Conservation (phyloP, 2,888 invertebrate species). For the Cephus pygmeus region DNA sequence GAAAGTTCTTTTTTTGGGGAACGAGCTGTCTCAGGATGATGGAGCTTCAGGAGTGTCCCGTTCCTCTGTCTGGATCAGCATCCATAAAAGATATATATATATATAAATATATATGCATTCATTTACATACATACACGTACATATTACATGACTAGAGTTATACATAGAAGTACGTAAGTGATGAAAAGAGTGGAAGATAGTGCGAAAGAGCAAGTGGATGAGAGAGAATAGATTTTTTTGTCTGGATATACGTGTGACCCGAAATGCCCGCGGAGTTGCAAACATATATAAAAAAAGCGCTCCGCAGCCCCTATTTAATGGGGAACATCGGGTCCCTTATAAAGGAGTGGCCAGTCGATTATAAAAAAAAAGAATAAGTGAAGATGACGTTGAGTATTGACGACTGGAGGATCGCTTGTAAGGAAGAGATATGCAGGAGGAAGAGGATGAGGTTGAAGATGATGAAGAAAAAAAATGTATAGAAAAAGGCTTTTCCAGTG, state of each 20-base stretch:
- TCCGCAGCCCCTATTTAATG: constrained; percentile 27
- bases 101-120: background rate
- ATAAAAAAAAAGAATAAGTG: constrained; percentile 4
- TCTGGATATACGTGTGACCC: no score
- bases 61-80: no score
- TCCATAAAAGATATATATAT: no score
- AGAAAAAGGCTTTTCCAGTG: constrained; percentile 53
- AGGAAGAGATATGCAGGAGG: background rate
- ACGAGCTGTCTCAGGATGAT: no score
- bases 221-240: constrained; percentile 15
- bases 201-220: constrained; percentile 9
- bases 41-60: no score
- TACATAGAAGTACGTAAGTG: constrained; percentile 11
- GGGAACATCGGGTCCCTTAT: constrained; percentile 14
- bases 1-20: no score
- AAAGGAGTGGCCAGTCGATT: constrained; percentile 13
- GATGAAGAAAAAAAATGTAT: constrained; percentile 24
- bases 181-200: background rate
- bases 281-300: constrained; percentile 46
- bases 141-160: constrained; percentile 4
- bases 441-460: background rate
- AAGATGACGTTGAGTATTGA: background rate
- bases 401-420: background rate
- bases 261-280: constrained; percentile 29
- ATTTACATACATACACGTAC: background rate